Evolutionary conservation across 2,797 vertebrate genomes (phyloP), one percentile per base, ranked within the genome.

Genomic region (Psittacula echo): DNA sequence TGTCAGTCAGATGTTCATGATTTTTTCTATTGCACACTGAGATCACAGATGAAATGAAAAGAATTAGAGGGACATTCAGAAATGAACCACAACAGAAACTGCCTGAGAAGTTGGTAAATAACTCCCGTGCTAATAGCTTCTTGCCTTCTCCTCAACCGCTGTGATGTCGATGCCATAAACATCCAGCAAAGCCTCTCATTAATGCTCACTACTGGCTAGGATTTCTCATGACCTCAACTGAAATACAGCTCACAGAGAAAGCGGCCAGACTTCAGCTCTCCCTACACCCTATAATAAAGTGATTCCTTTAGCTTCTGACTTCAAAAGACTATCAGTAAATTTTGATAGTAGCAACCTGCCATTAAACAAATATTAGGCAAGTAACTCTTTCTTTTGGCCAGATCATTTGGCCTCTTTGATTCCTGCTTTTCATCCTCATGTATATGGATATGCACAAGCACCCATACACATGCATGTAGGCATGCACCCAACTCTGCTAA

Each of bases 221-320:
- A 34, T 93, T 94, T 93, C 93, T 93, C 47, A 32, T 65, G 77
- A 85, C 74, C 87, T 91, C 90, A 65, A 5, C 48, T 2, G 19
- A 89, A 93, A 94, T 60, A 58, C 65, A 79, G 67, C 77, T 74
- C 60, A 34, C 60, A 34, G 64, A 86, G 47, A 72, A 30, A 76
- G 51, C 13, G 1, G 21, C 30, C 90, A 94, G 82, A 22, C 83
- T 60, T 53, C 80, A 80, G 41, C 48, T 79, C 67, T 89, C 13
- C 0, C 64, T 53, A 51, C 6, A 1, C 7, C 7, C 48, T 44
- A 9, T 7, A 48, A 73, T 34, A 15, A 82, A 67, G 26, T 3
- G 27, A 44, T 37, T 79, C 23, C 30, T 82, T 48, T 21, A 13
- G 56, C 19, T 90, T 76, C n/a, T 89, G 30, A 41, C 23, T 88